Conservation (phyloP, 2,888 invertebrate species). For the Aphodius sticticus region DNA sequence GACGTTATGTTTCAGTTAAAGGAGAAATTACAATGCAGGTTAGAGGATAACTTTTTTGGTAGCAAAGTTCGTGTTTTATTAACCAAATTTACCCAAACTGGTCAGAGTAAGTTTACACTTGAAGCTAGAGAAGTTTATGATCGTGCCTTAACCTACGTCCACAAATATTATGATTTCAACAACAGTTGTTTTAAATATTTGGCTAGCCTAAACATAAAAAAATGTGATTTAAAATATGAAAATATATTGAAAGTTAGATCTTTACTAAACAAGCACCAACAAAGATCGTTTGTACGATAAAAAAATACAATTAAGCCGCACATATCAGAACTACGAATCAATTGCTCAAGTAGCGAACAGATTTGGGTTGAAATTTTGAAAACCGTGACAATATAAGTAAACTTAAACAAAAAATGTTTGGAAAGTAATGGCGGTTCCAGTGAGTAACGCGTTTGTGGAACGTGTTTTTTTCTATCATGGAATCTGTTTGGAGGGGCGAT, state of each 20-base stretch:
- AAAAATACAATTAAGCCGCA: background rate
- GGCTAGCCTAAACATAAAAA: background rate
- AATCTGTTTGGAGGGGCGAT: slow-evolving; percentile 6
- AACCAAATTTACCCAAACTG: no score
- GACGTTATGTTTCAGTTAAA: no score
- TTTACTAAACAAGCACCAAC: background rate
- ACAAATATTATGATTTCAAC: slow-evolving; percentile 14
- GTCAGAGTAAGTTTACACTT: background rate
- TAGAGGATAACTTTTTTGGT: no score
- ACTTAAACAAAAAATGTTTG: background rate
- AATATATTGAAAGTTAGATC: background rate
- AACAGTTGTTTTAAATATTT: slow-evolving; percentile 19
- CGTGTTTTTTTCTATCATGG: slow-evolving; percentile 7
- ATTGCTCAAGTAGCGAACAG: background rate
- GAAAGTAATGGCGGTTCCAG: background rate
- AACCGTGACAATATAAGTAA: background rate
- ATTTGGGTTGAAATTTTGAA: background rate
- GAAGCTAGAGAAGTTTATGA: no score
- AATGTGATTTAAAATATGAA: slow-evolving; percentile 7
- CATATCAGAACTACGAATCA: background rate
- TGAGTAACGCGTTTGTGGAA: slow-evolving; percentile 13
- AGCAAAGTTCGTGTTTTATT: no score
- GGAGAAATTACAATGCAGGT: no score
- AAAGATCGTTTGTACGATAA: background rate
- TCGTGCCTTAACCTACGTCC: background rate